Percentiles rank a stretch among this genome's conserved stretches.
Conservation (phyloP, 2,113 vertebrate genomes). For the Tangachromis dhanisi region DNA sequence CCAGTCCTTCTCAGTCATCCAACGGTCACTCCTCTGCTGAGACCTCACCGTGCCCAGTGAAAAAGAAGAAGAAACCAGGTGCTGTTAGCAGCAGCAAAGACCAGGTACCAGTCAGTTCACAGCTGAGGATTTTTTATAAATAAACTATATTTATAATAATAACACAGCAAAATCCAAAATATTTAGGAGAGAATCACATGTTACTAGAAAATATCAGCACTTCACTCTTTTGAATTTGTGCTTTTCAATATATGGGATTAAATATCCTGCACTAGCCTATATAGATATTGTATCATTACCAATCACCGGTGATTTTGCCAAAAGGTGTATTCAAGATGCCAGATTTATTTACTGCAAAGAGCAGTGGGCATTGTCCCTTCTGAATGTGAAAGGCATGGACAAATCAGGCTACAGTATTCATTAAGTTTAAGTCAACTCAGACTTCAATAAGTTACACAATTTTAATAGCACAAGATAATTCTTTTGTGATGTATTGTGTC, state of each 20-base stretch:
- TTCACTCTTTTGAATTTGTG: not conserved
- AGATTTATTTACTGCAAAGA: not conserved
- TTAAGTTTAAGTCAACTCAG: not conserved
- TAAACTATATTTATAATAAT: not conserved
- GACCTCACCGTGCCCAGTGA: slow-evolving; percentile 83
- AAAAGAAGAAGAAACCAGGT: slow-evolving; percentile 99
- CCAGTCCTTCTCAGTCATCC: slow-evolving; percentile 92
- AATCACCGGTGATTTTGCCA: not conserved
- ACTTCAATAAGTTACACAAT: not conserved
- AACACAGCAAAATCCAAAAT: not conserved
- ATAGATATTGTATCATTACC: not conserved
- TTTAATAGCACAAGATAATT: not conserved
- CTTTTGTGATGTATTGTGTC: not conserved
- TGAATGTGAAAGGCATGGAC: not conserved
- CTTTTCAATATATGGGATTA: not conserved
- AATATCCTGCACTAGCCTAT: not conserved
- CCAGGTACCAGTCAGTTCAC: slow-evolving; percentile 76
- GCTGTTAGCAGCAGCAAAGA: slow-evolving; percentile 90
- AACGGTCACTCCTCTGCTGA: slow-evolving; percentile 94
- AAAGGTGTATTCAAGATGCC: not conserved
- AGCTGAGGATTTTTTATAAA: not conserved
- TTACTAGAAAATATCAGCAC: not conserved
- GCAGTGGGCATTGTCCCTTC: not conserved
- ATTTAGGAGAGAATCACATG: not conserved
- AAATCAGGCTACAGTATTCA: not conserved